A percentile compares a stretch with the other conserved stretches of the same genome.
phyloP scores from a whole-genome alignment of 1,140 invertebrate species.

The Drosophila nannoptera region DNA sequence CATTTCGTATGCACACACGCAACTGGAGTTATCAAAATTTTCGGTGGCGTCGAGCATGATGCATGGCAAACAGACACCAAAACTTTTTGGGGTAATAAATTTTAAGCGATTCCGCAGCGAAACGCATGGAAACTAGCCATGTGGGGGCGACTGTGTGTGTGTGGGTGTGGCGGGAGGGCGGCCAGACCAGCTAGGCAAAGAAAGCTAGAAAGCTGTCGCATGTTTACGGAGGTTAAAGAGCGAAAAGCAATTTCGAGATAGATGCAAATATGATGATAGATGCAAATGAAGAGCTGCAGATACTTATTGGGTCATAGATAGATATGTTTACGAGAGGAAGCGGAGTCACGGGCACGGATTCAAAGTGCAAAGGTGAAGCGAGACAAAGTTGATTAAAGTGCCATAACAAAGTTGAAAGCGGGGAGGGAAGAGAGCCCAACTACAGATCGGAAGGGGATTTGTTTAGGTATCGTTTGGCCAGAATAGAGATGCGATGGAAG shows the following conservation, averaged over 20 bases:
- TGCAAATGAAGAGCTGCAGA: neutral
- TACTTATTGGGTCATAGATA: no score
- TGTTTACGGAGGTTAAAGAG: no score
- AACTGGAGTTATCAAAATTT: conserved; percentile 54
- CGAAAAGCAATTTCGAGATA: no score
- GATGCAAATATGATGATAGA: neutral
- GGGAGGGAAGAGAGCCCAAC: no score
- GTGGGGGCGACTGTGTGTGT: conserved; percentile 8
- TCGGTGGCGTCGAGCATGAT: conserved; percentile 50
- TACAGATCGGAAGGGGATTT: no score
- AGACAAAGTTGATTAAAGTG: no score
- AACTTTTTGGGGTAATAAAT: conserved; percentile 74
- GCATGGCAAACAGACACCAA: conserved; percentile 69
- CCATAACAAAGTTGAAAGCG: no score
- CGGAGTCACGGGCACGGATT: no score
- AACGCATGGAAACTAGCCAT: conserved; percentile 34
- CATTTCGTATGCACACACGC: conserved; percentile 73
- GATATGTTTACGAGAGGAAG: no score
- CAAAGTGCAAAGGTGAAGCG: no score
- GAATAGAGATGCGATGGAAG: no score
- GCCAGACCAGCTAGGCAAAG: neutral
- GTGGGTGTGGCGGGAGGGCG: conserved; percentile 19
- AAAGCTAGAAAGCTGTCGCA: neutral
- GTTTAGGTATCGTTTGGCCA: no score
- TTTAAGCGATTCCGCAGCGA: conserved; percentile 65